Evolutionary conservation across 2,888 invertebrate species (phyloP), one percentile per base, ranked within the genome.

Genomic region (Esperia sulphurella): DNA sequence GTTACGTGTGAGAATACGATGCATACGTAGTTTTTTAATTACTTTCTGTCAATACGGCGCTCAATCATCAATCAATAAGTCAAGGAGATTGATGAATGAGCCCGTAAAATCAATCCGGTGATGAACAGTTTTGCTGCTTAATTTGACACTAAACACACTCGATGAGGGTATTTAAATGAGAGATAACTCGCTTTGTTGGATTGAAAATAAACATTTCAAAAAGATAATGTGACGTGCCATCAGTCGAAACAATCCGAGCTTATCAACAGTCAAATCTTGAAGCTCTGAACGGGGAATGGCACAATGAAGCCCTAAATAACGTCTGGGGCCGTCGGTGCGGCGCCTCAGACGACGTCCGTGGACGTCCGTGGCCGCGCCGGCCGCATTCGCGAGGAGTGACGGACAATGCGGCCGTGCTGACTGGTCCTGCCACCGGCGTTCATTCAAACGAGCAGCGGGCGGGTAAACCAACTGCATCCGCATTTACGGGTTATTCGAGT

Each of bases 271-370:
- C 77, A 76, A 79, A 87, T 86, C 86, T 68, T 63, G 39, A 14
- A 5, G 61, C 65, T 64, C 63, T 74, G 75, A 79, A 75, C 76
- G 69, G 68, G 58, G 58, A 63, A 63, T 68, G 80, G 79, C 75
- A 88, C 88, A 88, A 88, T 88, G 84, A 86, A 75, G 79, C 82
- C 68, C 71, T 88, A 88, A 88, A 88, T 88, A 84, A 88, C 83
- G 70, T 71, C 63, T 50, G 64, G 41, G 68, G 35, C 8, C 35
- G 35, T 35, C 35, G 35, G 35, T 35, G 14, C 30, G 42, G 41
- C 41, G 29, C 42, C 30, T 28, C 29, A 30, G 35, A 35, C 35
- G 35, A 35, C 35, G 35, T 73, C 69, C 53, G 60, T 57, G 60
- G 63, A 83, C 82, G 81, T 73, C 69, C 53, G 60, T 57, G 60